Evolutionary conservation across 2,113 vertebrate genomes (phyloP).

Genomic region (Tricholaema leucomelas): DNA sequence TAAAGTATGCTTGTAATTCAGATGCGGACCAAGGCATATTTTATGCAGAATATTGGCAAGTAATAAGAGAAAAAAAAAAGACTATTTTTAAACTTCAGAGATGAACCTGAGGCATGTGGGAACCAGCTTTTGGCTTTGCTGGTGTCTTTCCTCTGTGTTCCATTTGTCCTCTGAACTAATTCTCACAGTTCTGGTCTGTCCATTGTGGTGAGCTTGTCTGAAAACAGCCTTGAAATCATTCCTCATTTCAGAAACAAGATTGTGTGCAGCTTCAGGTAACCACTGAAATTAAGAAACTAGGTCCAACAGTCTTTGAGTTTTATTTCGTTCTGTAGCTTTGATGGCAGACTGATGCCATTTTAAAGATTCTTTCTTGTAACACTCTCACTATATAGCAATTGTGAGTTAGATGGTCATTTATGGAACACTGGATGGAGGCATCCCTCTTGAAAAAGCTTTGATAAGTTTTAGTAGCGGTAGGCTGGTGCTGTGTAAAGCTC

Average conservation of each 20-base stretch:
- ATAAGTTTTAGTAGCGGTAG: neutral
- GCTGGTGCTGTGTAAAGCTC: neutral
- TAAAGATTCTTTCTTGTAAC: neutral
- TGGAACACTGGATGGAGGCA: neutral
- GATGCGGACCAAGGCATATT: neutral
- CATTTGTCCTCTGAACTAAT: neutral
- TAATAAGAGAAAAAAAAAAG: neutral
- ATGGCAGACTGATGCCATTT: neutral
- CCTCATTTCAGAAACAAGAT: neutral
- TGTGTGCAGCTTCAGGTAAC: neutral
- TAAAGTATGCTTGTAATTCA: neutral
- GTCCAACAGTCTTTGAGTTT: neutral
- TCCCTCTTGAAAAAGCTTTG: neutral
- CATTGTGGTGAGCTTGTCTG: neutral
- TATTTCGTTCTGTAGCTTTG: neutral
- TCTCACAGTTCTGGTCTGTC: neutral
- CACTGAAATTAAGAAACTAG: neutral
- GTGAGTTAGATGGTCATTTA: neutral
- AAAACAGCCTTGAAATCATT: neutral
- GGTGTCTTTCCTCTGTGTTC: neutral
- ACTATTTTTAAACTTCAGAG: slow-evolving; percentile 30
- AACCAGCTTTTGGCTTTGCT: neutral
- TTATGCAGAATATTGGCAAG: neutral
- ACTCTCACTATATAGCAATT: neutral
- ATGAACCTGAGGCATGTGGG: neutral